Evolutionary conservation across 35 echinoderm and acorn worm species (phyloP), one percentile per base, ranked within the genome.

Genomic region (Heliocidaris tuberculata): DNA sequence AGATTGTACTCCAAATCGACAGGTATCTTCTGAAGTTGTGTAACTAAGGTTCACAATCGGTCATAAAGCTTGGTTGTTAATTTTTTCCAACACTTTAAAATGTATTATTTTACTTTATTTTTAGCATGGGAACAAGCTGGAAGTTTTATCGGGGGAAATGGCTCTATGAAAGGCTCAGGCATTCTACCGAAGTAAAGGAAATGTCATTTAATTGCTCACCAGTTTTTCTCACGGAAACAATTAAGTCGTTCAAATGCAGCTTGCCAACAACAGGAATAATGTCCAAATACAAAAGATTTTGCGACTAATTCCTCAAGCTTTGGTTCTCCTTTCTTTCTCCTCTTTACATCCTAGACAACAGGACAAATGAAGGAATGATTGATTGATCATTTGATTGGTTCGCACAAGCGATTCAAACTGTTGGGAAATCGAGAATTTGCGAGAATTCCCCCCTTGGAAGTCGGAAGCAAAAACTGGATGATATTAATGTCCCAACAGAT

Each of bases 71-170:
- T 78, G 65, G 27, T 27, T n/a, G 7, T 24, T 78, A 78, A 78
- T 2, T 78, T 78, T 78, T 27, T 78, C 65, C 65, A n/a, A 56
- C 15, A 15, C 65, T 27, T 27, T 78, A 19, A 78, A 78, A 27
- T 78, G 21, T 27, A 78, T 78, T 78, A 4, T 70, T 70, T 70
- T 16, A 19, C 16, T 70, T 19, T 17, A 78, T 17, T 78, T 70
- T 70, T 5, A 24, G 65, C 65, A 78, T 78, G 65, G 65, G 65
- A 78, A 78, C 2, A 78, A 78, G 7, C 3, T 27, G 65, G 27
- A 78, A 78, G 65, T 78, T 78, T 78, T n/a, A 78, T n/a, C 65
- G 65, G 27, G 65, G 65, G 65, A 78, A 78, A 78, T 78, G 27
- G 21, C 27, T 7, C 21, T 78, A 24, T 78, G 21, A 78, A 78